Conservation (phyloP, 2,797 vertebrate species). For the Megalops cyprinoides region DNA sequence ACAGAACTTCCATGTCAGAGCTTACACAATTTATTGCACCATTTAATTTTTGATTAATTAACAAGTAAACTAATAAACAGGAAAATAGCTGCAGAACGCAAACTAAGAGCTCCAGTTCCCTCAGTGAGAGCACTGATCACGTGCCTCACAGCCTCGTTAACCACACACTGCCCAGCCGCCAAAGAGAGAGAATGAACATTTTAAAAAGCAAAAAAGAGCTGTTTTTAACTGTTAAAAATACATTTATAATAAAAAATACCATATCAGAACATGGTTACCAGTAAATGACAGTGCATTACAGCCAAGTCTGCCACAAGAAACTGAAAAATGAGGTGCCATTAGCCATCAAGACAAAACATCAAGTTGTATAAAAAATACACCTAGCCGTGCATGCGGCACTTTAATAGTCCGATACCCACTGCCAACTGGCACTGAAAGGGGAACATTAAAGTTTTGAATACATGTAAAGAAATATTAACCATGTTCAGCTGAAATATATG, state of each 20-base stretch:
- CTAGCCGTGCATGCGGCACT: no score
- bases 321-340: no score
- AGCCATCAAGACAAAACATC: no score
- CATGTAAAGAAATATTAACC: no score
- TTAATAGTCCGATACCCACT: no score
- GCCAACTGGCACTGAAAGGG: no score
- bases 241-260: background rate
- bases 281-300: no score
- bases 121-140: constrained; percentile 43
- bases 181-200: constrained; percentile 12
- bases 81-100: constrained; percentile 52
- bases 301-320: no score
- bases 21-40: background rate
- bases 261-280: no score
- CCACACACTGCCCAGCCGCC: constrained; percentile 40
- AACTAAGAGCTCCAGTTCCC: constrained; percentile 54
- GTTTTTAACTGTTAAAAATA: background rate
- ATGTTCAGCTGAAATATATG: background rate
- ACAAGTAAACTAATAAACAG: constrained; percentile 55
- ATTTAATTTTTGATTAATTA: constrained; percentile 27
- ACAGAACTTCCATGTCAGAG: background rate
- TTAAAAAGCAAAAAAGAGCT: background rate
- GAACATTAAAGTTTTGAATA: no score
- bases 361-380: background rate
- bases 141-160: constrained; percentile 41